These are phyloP conservation scores for Polydrusus pterygomalis DNA, from an alignment of 2,888 invertebrate species.

Conservation along the genomic window DNA sequence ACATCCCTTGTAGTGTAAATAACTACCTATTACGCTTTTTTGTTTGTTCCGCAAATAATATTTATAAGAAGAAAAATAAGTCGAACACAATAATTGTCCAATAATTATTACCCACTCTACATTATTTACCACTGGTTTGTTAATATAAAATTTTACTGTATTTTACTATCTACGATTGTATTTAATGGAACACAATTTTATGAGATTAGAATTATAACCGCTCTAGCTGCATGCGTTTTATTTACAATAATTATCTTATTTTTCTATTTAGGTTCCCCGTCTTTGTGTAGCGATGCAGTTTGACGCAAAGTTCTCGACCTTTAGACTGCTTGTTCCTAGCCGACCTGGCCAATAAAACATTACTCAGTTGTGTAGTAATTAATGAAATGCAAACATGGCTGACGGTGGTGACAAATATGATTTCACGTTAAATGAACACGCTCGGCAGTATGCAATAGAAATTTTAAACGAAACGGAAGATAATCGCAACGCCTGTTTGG, in stretches of 20 bases:
- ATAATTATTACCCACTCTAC: too few relatives aligned
- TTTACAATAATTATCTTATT: not conserved
- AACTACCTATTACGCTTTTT: too few relatives aligned
- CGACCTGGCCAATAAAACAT: not conserved
- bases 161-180: too few relatives aligned
- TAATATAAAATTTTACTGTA: too few relatives aligned
- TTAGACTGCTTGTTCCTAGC: not conserved
- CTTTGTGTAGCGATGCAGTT: slow-evolving; percentile 2
- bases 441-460: slow-evolving; percentile 62
- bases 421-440: slow-evolving; percentile 58
- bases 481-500: slow-evolving; percentile 57
- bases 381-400: slow-evolving; percentile 13
- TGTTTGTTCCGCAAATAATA: too few relatives aligned
- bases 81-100: too few relatives aligned
- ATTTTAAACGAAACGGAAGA: slow-evolving; percentile 66
- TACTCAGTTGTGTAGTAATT: slow-evolving; percentile 21
- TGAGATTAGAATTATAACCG: not conserved
- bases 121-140: too few relatives aligned
- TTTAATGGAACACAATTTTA: too few relatives aligned
- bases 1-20: too few relatives aligned
- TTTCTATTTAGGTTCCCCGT: slow-evolving; percentile 13
- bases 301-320: slow-evolving; percentile 1
- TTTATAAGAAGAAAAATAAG: too few relatives aligned
- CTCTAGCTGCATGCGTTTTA: not conserved
- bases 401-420: slow-evolving; percentile 42